Conservation (phyloP, 2,888 invertebrate genomes). For the Mesorhabditis spiculigera region DNA sequence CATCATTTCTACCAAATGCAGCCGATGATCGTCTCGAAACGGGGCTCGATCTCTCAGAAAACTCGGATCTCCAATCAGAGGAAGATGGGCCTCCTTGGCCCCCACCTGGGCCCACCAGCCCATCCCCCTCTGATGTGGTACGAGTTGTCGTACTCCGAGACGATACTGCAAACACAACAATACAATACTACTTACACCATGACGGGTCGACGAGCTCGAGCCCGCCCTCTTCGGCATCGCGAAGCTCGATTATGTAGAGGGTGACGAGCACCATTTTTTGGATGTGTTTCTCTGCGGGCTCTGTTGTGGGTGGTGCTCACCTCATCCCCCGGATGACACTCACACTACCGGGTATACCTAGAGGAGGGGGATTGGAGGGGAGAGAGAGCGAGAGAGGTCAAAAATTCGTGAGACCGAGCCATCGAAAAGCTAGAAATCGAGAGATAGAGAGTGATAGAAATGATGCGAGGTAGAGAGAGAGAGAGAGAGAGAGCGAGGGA, state of each 20-base stretch:
- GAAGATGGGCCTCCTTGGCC: slow-evolving; percentile 45
- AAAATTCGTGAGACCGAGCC: no score
- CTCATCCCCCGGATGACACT: background rate
- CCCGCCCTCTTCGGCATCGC: slow-evolving; percentile 57
- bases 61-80: slow-evolving; percentile 38
- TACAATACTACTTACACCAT: slow-evolving; percentile 51
- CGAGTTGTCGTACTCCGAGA: background rate
- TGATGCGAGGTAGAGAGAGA: no score
- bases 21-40: slow-evolving; percentile 9
- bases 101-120: no score
- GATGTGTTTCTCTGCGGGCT: slow-evolving; percentile 7
- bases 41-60: slow-evolving; percentile 53
- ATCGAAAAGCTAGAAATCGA: no score
- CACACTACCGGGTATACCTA: background rate
- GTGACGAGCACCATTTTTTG: slow-evolving; percentile 50
- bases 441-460: no score
- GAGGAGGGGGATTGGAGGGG: slow-evolving; percentile 9
- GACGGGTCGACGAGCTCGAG: slow-evolving; percentile 58
- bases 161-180: background rate
- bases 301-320: background rate
- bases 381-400: background rate
- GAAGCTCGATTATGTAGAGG: slow-evolving; percentile 55
- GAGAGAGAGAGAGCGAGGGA: no score
- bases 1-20: no score
- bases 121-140: no score